Percentiles rank a stretch among this genome's conserved stretches.
Evolutionary conservation across 35 echinoderm and acorn worm species (phyloP).

Genomic region (Apostichopus californicus): DNA sequence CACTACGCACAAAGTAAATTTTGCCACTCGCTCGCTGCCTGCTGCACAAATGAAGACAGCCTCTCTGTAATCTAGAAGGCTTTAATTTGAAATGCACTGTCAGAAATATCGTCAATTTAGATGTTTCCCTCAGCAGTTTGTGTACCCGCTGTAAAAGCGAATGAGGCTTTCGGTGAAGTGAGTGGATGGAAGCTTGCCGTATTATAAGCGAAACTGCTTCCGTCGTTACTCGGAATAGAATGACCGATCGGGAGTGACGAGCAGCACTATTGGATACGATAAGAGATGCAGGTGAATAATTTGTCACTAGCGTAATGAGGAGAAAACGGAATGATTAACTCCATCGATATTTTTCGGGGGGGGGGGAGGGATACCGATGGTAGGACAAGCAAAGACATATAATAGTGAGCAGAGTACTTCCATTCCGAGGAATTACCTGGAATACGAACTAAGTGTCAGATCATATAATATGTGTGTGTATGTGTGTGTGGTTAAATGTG

Average conservation of each 20-base stretch:
- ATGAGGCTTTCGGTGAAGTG: background rate
- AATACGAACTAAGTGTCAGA: no score
- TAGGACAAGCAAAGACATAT: background rate
- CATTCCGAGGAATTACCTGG: no score
- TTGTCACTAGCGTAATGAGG: background rate
- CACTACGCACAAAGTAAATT: background rate
- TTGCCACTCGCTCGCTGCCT: background rate
- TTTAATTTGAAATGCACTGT: conserved; percentile 12
- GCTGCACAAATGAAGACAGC: background rate
- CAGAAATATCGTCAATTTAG: background rate
- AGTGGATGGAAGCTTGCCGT: background rate
- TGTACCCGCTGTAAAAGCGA: background rate
- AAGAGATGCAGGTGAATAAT: background rate
- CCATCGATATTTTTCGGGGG: background rate
- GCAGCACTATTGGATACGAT: background rate
- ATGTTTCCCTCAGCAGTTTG: background rate
- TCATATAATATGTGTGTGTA: no score
- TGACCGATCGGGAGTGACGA: background rate
- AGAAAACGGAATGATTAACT: background rate
- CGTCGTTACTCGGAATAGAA: background rate
- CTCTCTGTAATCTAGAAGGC: background rate
- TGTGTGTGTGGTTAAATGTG: no score
- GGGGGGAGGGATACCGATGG: background rate
- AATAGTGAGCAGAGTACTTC: background rate
- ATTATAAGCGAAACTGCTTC: background rate